A percentile compares a stretch with the other conserved stretches of the same genome.
These are phyloP conservation scores for Drosophila pegasa DNA, from an alignment of 2,888 invertebrate genomes.

Conservation along the genomic window DNA sequence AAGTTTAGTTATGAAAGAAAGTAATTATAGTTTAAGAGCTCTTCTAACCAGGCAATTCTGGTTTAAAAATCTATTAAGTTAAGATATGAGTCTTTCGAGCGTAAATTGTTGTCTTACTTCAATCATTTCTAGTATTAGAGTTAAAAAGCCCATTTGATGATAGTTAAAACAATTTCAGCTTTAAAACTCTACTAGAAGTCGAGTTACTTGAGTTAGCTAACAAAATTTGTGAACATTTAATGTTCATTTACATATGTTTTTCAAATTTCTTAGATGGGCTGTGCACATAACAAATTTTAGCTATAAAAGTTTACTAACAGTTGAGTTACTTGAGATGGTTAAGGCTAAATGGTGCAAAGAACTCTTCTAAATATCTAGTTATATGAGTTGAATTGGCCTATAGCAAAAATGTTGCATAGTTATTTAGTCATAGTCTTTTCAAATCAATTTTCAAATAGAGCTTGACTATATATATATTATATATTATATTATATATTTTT, in stretches of 20 bases:
- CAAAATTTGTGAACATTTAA: too few relatives aligned
- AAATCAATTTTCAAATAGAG: too few relatives aligned
- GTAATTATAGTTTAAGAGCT: not conserved
- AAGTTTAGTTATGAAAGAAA: not conserved
- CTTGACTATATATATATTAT: too few relatives aligned
- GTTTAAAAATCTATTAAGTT: not conserved
- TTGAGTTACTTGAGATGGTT: not conserved
- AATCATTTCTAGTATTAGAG: not conserved
- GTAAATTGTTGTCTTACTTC: not conserved
- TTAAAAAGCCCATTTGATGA: not conserved
- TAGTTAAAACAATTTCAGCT: not conserved
- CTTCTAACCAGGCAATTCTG: not conserved
- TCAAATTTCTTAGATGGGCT: not conserved
- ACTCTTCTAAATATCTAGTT: not conserved
- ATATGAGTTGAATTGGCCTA: not conserved
- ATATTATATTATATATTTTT: not conserved
- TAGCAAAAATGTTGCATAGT: not conserved
- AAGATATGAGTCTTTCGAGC: not conserved
- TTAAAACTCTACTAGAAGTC: not conserved
- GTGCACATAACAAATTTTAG: not conserved
- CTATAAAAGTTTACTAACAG: not conserved
- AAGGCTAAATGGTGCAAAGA: too few relatives aligned
- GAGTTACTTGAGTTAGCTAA: not conserved
- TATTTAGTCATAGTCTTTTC: too few relatives aligned
- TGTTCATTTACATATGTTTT: not conserved